Conservation (phyloP, 1,140 invertebrate species). For the Penaeus chinensis region DNA sequence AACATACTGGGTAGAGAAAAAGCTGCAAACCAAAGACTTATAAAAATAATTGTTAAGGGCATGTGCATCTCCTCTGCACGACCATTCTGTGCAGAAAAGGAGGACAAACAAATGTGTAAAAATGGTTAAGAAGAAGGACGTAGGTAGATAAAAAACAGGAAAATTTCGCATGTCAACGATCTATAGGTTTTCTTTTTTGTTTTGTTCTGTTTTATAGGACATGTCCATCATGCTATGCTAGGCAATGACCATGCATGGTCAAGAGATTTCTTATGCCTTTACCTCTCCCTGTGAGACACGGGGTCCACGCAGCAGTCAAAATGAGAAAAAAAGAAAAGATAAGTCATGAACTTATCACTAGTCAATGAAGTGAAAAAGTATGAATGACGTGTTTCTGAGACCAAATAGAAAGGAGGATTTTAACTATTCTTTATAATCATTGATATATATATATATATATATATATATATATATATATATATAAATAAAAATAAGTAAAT, state of each 20-base stretch:
- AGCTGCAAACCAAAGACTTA: too few species aligned
- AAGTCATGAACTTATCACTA: slow-evolving; percentile 4
- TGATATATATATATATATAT: too few species aligned
- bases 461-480: too few species aligned
- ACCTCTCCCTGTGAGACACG: slow-evolving; percentile 46
- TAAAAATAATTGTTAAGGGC: too few species aligned
- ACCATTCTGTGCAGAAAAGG: slow-evolving; percentile 6
- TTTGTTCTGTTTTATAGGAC: background rate
- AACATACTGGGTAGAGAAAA: background rate
- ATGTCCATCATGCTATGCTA: slow-evolving; percentile 31
- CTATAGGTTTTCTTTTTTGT: background rate
- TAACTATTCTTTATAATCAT: too few species aligned
- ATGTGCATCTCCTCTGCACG: background rate
- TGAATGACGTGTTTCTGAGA: background rate
- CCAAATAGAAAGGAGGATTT: background rate
- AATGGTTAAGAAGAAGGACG: background rate
- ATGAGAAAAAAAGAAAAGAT: slow-evolving; percentile 31
- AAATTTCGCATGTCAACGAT: background rate
- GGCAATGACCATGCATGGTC: slow-evolving; percentile 29
- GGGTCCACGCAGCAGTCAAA: slow-evolving; percentile 41
- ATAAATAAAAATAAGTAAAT: too few species aligned
- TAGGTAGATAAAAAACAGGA: slow-evolving; percentile 18
- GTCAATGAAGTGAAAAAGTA: too few species aligned
- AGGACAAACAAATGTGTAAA: slow-evolving; percentile 4
- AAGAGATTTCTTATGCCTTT: slow-evolving; percentile 13